phyloP scores from a whole-genome alignment of 2,113 vertebrate genomes.

The Amphiprion percula region DNA sequence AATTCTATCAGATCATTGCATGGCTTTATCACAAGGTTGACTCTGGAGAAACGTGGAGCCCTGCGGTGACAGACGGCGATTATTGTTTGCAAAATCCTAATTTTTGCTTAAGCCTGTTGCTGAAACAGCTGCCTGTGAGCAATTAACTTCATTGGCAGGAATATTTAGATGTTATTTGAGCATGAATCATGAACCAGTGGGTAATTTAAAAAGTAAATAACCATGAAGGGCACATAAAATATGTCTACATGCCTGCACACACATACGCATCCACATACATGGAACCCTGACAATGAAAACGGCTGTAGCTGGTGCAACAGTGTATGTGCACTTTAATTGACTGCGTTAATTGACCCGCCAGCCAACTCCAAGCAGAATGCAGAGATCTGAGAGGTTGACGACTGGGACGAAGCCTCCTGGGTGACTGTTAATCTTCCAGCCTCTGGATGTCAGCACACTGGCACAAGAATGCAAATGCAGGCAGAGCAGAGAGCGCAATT shows the following conservation, averaged over 20 bases:
- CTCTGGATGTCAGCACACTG: slow-evolving; percentile 43
- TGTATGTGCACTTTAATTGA: slow-evolving; percentile 33
- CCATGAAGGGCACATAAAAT: background rate
- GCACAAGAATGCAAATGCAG: slow-evolving; percentile 35
- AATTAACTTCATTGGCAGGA: background rate
- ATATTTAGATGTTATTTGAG: slow-evolving; percentile 17
- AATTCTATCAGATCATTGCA: slow-evolving; percentile 44
- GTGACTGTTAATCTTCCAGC: slow-evolving; percentile 55
- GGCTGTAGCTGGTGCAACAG: slow-evolving; percentile 8
- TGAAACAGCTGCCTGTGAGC: slow-evolving; percentile 1
- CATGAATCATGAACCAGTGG: background rate
- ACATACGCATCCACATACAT: background rate
- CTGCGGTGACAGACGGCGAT: slow-evolving; percentile 5
- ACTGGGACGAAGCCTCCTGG: slow-evolving; percentile 45
- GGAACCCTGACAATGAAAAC: background rate
- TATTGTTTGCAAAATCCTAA: slow-evolving; percentile 7
- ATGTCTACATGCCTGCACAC: background rate
- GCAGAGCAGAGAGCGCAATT: slow-evolving; percentile 26
- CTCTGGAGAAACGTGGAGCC: background rate
- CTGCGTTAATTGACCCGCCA: slow-evolving; percentile 33
- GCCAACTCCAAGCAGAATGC: slow-evolving; percentile 27
- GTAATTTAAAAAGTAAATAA: slow-evolving; percentile 11
- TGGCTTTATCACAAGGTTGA: slow-evolving; percentile 31
- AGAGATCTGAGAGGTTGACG: slow-evolving; percentile 51
- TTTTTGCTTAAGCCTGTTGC: background rate